Evolutionary conservation across 2,888 invertebrate species (phyloP).

Genomic region (Amaurobius ferox): DNA sequence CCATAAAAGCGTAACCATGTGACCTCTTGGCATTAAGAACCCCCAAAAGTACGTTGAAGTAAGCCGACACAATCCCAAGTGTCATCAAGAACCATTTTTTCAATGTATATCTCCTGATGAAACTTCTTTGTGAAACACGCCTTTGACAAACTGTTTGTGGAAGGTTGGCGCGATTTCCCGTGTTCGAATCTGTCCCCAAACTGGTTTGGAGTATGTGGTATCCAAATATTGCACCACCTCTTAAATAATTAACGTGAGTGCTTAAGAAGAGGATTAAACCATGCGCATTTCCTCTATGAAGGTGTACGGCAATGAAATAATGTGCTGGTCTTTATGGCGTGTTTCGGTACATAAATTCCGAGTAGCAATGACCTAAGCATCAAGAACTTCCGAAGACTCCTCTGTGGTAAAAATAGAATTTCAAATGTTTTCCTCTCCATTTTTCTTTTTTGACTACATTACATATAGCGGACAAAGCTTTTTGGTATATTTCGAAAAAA

Average conservation of each 20-base stretch:
- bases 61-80: constrained; percentile 33
- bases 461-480: too few species aligned
- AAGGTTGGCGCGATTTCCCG: constrained; percentile 46
- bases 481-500: too few species aligned
- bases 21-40: constrained; percentile 33
- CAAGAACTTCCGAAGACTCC: too few species aligned
- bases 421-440: too few species aligned
- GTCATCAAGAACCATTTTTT: constrained; percentile 6
- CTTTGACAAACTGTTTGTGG: constrained; percentile 69
- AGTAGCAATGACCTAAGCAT: background rate
- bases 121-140: constrained; percentile 19
- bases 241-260: constrained; percentile 50
- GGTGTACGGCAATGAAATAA: background rate
- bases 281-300: background rate
- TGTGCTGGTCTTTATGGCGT: background rate
- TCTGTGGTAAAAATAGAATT: too few species aligned
- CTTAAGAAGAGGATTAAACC: background rate
- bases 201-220: constrained; percentile 40
- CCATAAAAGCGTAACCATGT: constrained; percentile 58
- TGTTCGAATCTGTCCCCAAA: constrained; percentile 56
- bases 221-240: constrained; percentile 63
- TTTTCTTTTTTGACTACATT: too few species aligned
- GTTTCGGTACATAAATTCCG: background rate
- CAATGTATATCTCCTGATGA: background rate
- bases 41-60: constrained; percentile 22